Conservation (phyloP, 1,140 invertebrate species). For the Harpegnathos saltator region DNA sequence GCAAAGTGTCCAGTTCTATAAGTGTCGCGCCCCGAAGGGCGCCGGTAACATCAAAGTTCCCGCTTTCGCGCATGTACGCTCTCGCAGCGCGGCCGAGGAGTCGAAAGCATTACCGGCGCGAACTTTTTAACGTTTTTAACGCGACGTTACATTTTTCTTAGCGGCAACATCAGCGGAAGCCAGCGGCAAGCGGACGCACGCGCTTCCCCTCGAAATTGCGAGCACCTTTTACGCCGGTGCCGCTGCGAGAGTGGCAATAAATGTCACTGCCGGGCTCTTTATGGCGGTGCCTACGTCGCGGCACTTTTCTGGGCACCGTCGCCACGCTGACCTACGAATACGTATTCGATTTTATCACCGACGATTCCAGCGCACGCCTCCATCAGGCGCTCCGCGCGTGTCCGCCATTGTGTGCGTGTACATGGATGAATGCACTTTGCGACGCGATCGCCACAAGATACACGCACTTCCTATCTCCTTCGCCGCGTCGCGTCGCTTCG, state of each 20-base stretch:
- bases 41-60: slow-evolving; percentile 1
- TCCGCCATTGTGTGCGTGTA: no score
- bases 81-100: slow-evolving; percentile 13
- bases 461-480: slow-evolving; percentile 16
- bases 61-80: background rate
- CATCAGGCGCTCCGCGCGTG: slow-evolving; percentile 5
- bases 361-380: slow-evolving; percentile 27
- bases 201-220: slow-evolving; percentile 31
- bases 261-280: slow-evolving; percentile 34
- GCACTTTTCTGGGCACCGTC: slow-evolving; percentile 33
- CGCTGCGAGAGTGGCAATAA: slow-evolving; percentile 39
- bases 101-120: slow-evolving; percentile 26
- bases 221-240: slow-evolving; percentile 40
- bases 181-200: slow-evolving; percentile 3
- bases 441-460: background rate
- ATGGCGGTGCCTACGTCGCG: background rate
- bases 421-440: no score
- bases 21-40: background rate
- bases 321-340: slow-evolving; percentile 34
- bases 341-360: slow-evolving; percentile 53
- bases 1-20: background rate
- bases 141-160: slow-evolving; percentile 49
- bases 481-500: background rate
- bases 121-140: slow-evolving; percentile 48
- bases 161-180: background rate